phyloP scores from a whole-genome alignment of 1,140 invertebrate genomes.

The Chionoecetes opilio region DNA sequence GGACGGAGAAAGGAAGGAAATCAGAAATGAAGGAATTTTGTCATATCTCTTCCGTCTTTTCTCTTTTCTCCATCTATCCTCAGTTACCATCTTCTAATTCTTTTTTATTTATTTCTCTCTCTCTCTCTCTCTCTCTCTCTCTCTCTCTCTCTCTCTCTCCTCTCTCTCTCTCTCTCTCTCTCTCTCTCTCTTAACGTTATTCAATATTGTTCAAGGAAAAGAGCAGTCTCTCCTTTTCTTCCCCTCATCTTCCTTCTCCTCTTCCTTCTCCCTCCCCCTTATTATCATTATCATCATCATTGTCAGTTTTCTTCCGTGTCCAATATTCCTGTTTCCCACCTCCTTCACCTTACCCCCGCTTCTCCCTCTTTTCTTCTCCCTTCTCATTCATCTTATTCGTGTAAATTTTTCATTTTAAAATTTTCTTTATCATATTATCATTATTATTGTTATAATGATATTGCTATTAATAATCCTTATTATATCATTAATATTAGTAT shows the following conservation, averaged over 20 bases:
- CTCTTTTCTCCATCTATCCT: background rate
- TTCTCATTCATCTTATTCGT: background rate
- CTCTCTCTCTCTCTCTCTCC: slow-evolving; percentile 1
- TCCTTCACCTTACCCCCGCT: background rate
- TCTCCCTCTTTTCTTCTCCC: background rate
- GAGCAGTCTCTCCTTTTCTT: background rate
- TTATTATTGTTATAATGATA: too few species aligned
- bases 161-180: background rate
- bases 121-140: background rate
- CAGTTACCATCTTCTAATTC: too few species aligned
- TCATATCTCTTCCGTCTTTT: background rate
- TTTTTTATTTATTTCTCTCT: background rate
- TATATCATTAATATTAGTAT: too few species aligned
- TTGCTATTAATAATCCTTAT: too few species aligned
- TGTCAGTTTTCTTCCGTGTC: background rate
- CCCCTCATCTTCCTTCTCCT: background rate
- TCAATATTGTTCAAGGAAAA: background rate
- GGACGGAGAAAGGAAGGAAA: background rate
- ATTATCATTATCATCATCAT: background rate
- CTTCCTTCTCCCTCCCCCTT: background rate
- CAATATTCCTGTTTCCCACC: background rate
- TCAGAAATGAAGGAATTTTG: background rate
- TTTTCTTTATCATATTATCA: too few species aligned
- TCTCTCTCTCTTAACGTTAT: background rate
- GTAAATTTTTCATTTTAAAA: background rate